Conservation (phyloP, 2,797 vertebrate species). For the Odontamblyopus rebecca region DNA sequence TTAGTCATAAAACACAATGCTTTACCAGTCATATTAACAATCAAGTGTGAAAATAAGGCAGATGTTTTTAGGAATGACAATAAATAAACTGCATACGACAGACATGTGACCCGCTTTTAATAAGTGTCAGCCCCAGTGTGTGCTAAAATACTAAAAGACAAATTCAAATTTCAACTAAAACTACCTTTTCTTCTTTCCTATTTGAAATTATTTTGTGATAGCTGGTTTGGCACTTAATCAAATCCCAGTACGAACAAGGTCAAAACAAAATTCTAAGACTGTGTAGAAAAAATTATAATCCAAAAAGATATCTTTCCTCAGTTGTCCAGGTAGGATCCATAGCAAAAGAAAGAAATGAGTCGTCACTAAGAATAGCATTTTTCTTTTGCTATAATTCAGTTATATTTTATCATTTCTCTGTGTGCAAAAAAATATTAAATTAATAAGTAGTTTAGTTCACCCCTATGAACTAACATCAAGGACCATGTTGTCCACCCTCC, state of each 20-base stretch:
- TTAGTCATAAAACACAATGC: slow-evolving; percentile 65
- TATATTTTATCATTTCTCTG: too few relatives aligned
- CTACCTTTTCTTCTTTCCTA: not conserved
- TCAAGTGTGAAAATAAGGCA: slow-evolving; percentile 73
- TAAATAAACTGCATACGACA: slow-evolving; percentile 5
- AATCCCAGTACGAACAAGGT: not conserved
- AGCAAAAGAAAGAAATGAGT: too few relatives aligned
- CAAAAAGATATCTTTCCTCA: too few relatives aligned
- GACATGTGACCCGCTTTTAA: not conserved
- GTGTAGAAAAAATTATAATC: too few relatives aligned
- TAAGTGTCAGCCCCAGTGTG: slow-evolving; percentile 1
- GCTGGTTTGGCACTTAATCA: not conserved
- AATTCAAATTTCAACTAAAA: not conserved
- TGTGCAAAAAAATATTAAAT: too few relatives aligned
- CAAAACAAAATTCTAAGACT: not conserved
- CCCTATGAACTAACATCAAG: too few relatives aligned
- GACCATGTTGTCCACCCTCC: too few relatives aligned
- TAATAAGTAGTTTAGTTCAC: too few relatives aligned
- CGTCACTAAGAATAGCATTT: too few relatives aligned
- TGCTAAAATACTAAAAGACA: not conserved
- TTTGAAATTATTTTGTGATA: not conserved
- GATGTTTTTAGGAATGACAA: slow-evolving; percentile 69
- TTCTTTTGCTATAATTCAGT: too few relatives aligned
- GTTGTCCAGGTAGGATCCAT: too few relatives aligned
- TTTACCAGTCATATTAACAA: slow-evolving; percentile 66